These are phyloP conservation scores for Leptodactylus fuscus DNA, from an alignment of 2,113 vertebrate species.

Conservation along the genomic window DNA sequence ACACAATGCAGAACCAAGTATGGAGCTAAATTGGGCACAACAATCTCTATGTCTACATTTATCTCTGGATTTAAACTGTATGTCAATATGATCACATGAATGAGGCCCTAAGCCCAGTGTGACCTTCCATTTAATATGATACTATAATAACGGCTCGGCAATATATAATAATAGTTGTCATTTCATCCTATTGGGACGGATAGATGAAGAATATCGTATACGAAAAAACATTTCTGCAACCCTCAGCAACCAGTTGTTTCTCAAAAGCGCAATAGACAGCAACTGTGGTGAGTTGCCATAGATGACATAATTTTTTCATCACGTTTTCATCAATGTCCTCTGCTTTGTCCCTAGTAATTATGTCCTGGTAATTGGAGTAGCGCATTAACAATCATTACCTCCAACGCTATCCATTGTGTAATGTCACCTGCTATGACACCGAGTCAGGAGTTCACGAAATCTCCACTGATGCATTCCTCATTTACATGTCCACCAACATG, in stretches of 20 bases:
- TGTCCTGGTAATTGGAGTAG: constrained; percentile 4
- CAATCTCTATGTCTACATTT: neutral
- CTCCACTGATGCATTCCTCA: neutral
- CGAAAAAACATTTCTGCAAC: neutral
- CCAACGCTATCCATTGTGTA: neutral
- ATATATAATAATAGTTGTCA: neutral
- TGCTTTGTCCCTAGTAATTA: neutral
- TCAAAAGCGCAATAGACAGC: neutral
- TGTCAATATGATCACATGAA: neutral
- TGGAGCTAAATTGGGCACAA: neutral
- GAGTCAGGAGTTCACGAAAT: constrained; percentile 26
- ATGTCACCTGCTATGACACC: constrained; percentile 21
- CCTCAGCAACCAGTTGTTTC: neutral
- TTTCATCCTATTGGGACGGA: neutral
- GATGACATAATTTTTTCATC: neutral
- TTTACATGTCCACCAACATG: constrained; percentile 15
- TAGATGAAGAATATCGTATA: neutral
- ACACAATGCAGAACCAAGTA: neutral
- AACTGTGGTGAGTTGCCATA: neutral
- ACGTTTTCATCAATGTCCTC: neutral
- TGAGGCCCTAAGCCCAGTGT: neutral
- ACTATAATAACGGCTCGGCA: neutral
- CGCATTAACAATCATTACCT: constrained; percentile 13
- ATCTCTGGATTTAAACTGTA: neutral
- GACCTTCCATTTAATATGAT: neutral